phyloP scores from a whole-genome alignment of 2,797 vertebrate species.

The Gastrophryne carolinensis region DNA sequence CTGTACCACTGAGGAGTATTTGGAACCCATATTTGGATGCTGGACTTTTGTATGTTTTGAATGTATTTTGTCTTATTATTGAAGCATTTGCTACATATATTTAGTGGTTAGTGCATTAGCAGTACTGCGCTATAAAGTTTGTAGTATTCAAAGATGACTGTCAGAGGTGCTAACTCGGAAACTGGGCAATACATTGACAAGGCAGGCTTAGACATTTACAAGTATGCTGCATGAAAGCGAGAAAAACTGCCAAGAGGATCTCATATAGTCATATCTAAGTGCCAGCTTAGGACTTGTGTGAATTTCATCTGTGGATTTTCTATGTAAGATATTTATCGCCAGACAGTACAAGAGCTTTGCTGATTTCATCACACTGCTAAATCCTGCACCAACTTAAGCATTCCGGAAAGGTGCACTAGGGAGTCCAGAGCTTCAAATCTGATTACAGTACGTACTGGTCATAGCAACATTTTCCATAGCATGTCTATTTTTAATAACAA shows the following conservation, averaged over 20 bases:
- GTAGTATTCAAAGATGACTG: constrained; percentile 2
- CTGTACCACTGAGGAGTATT: too few species aligned
- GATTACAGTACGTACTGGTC: not conserved
- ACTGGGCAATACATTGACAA: constrained; percentile 6
- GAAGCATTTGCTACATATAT: not conserved
- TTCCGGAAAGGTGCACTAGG: not conserved
- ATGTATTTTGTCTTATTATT: too few species aligned
- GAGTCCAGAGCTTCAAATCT: not conserved
- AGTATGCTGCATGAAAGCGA: not conserved
- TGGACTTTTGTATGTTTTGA: too few species aligned
- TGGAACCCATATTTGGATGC: too few species aligned
- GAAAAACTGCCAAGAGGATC: constrained; percentile 23
- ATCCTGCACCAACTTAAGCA: not conserved
- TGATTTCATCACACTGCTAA: not conserved
- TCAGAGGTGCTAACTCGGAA: constrained; percentile 3
- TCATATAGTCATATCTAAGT: constrained; percentile 7
- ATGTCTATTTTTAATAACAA: constrained; percentile 12
- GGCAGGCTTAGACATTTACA: constrained; percentile 22
- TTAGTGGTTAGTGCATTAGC: not conserved
- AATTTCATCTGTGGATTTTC: not conserved
- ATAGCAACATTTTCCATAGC: not conserved
- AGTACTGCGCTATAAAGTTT: not conserved
- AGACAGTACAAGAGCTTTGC: not conserved
- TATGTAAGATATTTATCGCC: not conserved
- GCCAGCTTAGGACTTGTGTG: not conserved